Base-by-base conservation (phyloP, 1,140 invertebrate genomes). In the Saccostrea echinata region DNA sequence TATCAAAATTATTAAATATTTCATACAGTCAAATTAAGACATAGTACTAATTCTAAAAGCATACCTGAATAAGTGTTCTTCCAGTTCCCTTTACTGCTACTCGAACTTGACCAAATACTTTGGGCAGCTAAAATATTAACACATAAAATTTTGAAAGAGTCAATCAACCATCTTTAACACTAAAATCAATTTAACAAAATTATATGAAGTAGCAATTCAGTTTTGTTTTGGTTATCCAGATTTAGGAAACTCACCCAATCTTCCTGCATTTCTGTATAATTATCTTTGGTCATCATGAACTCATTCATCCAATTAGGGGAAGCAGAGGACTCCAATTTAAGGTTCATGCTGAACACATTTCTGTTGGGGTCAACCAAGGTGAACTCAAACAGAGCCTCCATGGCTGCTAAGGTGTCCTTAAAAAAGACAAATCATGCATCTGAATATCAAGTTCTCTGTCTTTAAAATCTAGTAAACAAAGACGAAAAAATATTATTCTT, bases 31-130 rank as follows among this genome's bases (percentile, higher is more conserved):
- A 43, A 43, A 43, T 43, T 3, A 43, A 43, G 43, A 43, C 55
- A 61, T 61, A 21, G 1, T 18, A 21, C 21, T 16, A 57, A 21
- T n/a, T 21, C 18, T 21, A 61, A 6, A 8, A 83, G 52, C 53
- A 97, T 96, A 99, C 97, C 95, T 99, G 93, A 53, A 95, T 89
- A 24, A 94, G 85, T 2, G 98, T 98, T 94, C 97, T 97, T 30
- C 98, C 98, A 24, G 97, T 97, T 87, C 98, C 98, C 93, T 97
- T 97, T 0, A 97, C 98, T 92, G 97, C 96, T 0, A 99, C 97
- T 94, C 97, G 97, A 0, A 99, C 97, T 16, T 97, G 98, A 90
- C 98, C 98, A 97, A 97, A 99, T 83, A 98, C 98, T 94, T 97
- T 96, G 0, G 92, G 92, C 27, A 93, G 86, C 93, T 94, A 89